A percentile compares a stretch with the other conserved stretches of the same genome.
These are phyloP conservation scores for Benitochromis conjunctus DNA, from an alignment of 2,113 vertebrate genomes.

Conservation along the genomic window DNA sequence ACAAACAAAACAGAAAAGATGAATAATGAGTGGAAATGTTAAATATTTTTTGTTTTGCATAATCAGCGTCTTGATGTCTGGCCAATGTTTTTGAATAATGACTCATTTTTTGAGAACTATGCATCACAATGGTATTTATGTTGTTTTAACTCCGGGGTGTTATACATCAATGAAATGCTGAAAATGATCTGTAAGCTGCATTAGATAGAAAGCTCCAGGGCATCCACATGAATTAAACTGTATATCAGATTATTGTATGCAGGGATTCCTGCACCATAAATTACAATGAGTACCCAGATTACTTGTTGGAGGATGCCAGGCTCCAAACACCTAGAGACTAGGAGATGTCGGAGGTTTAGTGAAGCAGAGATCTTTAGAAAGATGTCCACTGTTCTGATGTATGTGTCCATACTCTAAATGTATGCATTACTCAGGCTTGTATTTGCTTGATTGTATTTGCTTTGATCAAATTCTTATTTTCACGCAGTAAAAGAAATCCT, in stretches of 20 bases:
- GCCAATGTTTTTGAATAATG: neutral
- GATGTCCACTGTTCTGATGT: neutral
- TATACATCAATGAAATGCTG: neutral
- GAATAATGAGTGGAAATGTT: neutral
- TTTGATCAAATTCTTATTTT: neutral
- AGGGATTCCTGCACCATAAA: neutral
- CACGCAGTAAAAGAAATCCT: neutral
- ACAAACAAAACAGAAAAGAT: neutral
- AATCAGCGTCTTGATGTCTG: neutral
- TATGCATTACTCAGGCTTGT: neutral
- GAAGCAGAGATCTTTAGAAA: neutral
- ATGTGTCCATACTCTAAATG: neutral
- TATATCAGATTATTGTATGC: neutral
- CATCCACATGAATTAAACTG: neutral
- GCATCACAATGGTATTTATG: rapidly evolving
- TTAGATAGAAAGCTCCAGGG: neutral
- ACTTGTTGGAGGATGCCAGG: neutral
- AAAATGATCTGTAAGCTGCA: neutral
- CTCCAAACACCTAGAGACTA: neutral
- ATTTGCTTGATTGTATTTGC: neutral
- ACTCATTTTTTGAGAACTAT: neutral
- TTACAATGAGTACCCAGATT: neutral
- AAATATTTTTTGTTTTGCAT: neutral
- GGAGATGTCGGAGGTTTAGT: neutral
- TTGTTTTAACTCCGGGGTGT: neutral